phyloP scores from a whole-genome alignment of 2,113 vertebrate genomes.

The Podarcis raffonei region DNA sequence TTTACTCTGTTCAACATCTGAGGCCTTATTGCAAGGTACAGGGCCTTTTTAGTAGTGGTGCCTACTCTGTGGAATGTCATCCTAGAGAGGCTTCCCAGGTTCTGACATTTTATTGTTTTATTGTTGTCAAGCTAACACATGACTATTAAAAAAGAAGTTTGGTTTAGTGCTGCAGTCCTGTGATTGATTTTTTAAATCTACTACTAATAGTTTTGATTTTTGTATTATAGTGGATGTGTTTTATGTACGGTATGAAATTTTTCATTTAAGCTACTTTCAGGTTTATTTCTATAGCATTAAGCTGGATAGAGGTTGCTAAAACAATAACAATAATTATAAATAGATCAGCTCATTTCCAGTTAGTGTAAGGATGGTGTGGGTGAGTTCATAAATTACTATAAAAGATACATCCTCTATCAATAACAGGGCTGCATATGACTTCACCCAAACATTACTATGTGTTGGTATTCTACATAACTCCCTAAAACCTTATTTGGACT shows the following conservation, averaged over 20 bases:
- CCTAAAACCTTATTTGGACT: neutral
- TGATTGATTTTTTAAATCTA: neutral
- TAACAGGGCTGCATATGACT: neutral
- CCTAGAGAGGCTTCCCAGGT: neutral
- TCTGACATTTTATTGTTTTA: neutral
- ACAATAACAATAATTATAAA: neutral
- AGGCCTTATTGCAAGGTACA: too few relatives aligned
- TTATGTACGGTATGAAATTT: neutral
- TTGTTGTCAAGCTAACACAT: neutral
- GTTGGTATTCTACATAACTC: neutral
- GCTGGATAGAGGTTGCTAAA: neutral
- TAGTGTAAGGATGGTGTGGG: neutral
- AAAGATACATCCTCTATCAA: neutral
- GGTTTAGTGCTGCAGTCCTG: neutral
- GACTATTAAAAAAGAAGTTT: neutral
- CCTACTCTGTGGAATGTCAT: neutral
- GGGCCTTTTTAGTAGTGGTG: too few relatives aligned
- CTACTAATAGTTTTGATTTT: neutral
- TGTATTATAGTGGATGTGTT: neutral
- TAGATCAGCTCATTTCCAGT: neutral
- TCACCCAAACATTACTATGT: neutral
- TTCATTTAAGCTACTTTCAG: neutral
- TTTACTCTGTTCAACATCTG: too few relatives aligned
- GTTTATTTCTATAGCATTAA: neutral
- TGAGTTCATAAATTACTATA: neutral